These are phyloP conservation scores for Sebastes cheni DNA, from an alignment of 2,797 vertebrate species.

Conservation along the genomic window DNA sequence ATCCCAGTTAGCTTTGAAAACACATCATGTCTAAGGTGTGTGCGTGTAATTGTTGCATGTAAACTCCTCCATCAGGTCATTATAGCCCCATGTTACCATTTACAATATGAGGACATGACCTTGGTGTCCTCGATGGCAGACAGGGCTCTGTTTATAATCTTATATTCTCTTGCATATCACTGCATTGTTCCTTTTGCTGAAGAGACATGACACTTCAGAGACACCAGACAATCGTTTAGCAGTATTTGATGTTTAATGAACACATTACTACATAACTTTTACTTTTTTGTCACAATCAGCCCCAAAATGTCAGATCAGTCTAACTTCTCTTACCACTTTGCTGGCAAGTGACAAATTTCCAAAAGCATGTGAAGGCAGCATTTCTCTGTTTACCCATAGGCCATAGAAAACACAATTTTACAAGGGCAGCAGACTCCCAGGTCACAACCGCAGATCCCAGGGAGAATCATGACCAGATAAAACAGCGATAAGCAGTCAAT, in stretches of 20 bases:
- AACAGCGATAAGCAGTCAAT: neutral
- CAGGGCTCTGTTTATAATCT: neutral
- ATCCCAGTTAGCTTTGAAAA: neutral
- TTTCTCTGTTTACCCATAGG: conserved; percentile 25
- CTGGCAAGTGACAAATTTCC: neutral
- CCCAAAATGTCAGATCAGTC: neutral
- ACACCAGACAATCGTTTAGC: neutral
- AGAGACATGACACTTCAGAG: neutral
- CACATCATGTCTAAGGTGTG: neutral
- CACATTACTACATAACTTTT: neutral
- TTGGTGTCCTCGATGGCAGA: neutral
- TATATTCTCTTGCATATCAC: neutral
- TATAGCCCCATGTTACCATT: neutral
- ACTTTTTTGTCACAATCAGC: neutral
- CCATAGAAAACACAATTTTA: conserved; percentile 18
- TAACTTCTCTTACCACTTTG: neutral
- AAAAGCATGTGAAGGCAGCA: conserved; percentile 37
- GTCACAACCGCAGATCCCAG: conserved; percentile 17
- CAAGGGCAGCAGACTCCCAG: conserved; percentile 18
- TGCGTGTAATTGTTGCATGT: neutral
- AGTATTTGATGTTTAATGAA: neutral
- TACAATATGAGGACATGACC: neutral
- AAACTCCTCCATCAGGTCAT: neutral
- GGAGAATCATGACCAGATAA: conserved; percentile 14
- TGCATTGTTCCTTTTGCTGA: neutral